Evolutionary conservation across 2,113 vertebrate genomes (phyloP).

Genomic region (Meleagris gallopavo): DNA sequence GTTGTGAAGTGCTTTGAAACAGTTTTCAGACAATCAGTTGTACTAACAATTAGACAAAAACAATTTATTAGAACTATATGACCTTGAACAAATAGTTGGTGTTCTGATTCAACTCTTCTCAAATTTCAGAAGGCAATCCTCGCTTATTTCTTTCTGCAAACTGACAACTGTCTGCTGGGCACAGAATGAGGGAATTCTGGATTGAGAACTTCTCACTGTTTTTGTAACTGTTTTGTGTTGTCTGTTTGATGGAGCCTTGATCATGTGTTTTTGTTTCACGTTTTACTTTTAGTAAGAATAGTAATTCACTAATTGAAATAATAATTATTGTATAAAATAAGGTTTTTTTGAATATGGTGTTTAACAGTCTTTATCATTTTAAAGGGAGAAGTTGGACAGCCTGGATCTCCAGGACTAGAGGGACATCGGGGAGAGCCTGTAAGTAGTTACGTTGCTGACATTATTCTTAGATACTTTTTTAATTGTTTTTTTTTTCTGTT

Average conservation of each 20-base stretch:
- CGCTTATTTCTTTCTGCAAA: background rate
- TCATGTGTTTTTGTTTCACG: background rate
- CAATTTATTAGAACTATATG: background rate
- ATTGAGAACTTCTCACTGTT: background rate
- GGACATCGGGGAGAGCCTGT: constrained; percentile 78
- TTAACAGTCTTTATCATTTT: background rate
- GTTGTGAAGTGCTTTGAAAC: background rate
- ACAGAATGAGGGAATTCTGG: background rate
- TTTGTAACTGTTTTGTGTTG: background rate
- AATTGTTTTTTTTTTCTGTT: background rate
- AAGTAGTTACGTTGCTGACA: constrained; percentile 42
- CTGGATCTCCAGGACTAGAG: constrained; percentile 77
- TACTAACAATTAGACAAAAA: background rate
- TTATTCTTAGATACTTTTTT: background rate
- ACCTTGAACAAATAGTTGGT: background rate
- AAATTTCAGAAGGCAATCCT: background rate
- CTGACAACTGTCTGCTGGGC: background rate
- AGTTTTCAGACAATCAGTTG: background rate
- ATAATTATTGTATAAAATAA: background rate
- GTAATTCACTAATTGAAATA: background rate
- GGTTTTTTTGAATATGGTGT: background rate
- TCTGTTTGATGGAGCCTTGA: background rate
- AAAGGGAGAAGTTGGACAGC: constrained; percentile 79
- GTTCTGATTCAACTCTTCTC: background rate
- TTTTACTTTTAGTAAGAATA: background rate